Conservation (phyloP, 2,113 vertebrate genomes). For the Octodon degus region DNA sequence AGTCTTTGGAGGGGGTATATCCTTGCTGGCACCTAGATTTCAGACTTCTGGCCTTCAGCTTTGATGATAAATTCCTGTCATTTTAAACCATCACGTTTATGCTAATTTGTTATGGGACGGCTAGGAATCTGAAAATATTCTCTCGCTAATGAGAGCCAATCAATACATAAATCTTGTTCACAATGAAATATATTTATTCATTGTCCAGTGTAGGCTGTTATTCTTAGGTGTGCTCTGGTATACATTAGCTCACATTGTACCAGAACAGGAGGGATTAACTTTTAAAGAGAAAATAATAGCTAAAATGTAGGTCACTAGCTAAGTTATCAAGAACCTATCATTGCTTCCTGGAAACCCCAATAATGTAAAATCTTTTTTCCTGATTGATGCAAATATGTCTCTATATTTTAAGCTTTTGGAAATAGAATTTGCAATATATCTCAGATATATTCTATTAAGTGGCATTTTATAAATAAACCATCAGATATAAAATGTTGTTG, state of each 20-base stretch:
- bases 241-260: neutral
- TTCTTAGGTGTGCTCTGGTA: neutral
- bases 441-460: neutral
- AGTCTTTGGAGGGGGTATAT: fast-evolving
- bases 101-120: neutral
- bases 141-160: neutral
- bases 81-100: neutral
- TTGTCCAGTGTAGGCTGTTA: neutral
- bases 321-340: neutral
- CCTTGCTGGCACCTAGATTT: neutral
- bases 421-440: neutral
- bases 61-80: neutral
- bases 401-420: neutral
- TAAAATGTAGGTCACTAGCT: neutral
- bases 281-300: conserved; percentile 34
- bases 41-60: neutral
- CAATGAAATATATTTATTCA: conserved; percentile 3
- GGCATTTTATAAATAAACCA: neutral
- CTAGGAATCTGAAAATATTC: neutral
- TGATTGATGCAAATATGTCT: neutral
- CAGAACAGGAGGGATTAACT: neutral
- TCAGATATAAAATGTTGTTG: neutral
- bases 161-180: conserved; percentile 13
- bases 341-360: neutral
- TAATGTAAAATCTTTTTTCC: neutral